Evolutionary conservation across 2,113 vertebrate species (phyloP).

Genomic region (Clarias gariepinus): DNA sequence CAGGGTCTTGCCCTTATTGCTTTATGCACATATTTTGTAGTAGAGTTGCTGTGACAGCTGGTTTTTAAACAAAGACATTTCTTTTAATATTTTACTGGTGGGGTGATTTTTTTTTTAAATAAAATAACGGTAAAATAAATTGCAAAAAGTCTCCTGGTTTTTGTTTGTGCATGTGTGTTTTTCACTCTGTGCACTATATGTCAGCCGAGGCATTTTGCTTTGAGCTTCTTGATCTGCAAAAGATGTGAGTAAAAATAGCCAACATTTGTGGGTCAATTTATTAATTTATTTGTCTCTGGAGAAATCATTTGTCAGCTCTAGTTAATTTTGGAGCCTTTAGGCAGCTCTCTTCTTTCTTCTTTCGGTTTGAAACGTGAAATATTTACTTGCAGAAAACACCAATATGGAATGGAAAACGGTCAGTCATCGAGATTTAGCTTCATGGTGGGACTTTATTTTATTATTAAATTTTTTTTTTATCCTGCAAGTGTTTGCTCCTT

Average conservation of each 20-base stretch:
- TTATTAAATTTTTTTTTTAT: conserved; percentile 39
- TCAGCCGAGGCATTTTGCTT: not conserved
- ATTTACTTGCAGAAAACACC: not conserved
- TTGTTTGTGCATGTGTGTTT: not conserved
- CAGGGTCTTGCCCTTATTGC: conserved; percentile 85
- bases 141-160: conserved; percentile 1
- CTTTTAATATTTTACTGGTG: conserved; percentile 91
- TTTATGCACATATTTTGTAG: conserved; percentile 79
- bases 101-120: conserved; percentile 75
- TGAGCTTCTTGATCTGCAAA: not conserved
- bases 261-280: conserved; percentile 2
- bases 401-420: not conserved
- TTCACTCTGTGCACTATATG: not conserved
- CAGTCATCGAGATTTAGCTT: not conserved
- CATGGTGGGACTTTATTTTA: conserved; percentile 28
- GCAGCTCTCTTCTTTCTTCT: not conserved
- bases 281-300: conserved; percentile 4
- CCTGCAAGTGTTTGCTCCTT: conserved; percentile 59
- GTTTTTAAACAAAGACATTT: conserved; percentile 90
- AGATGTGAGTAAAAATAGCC: not conserved
- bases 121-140: conserved; percentile 69
- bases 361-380: not conserved
- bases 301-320: not conserved
- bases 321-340: not conserved
- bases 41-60: conserved; percentile 84